A percentile compares a stretch with the other conserved stretches of the same genome.
These are phyloP conservation scores for Balearica regulorum DNA, from an alignment of 2,797 vertebrate genomes.

Conservation along the genomic window DNA sequence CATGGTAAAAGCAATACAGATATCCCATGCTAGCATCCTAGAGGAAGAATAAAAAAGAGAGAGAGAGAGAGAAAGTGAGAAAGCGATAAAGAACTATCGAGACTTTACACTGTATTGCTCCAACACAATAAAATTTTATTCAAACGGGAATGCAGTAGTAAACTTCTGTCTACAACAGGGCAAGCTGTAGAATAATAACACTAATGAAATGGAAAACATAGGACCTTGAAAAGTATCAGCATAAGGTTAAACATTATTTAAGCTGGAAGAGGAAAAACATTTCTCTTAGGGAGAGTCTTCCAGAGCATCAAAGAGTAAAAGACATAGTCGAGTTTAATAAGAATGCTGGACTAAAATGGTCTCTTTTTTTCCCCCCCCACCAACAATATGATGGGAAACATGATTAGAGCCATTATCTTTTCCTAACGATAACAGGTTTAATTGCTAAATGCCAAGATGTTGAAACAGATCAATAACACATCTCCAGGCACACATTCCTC, in stretches of 20 bases:
- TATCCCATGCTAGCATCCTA: neutral
- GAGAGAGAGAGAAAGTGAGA: too few relatives aligned
- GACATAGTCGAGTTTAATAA: neutral
- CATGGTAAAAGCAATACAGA: neutral
- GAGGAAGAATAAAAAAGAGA: neutral
- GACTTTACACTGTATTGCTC: neutral
- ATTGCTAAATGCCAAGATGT: neutral
- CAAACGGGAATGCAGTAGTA: neutral
- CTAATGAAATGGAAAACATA: neutral
- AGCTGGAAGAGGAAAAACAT: neutral
- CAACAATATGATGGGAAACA: neutral
- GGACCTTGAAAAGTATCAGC: neutral
- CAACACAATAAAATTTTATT: neutral
- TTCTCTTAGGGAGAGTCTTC: neutral
- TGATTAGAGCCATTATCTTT: neutral
- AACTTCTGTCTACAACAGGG: neutral
- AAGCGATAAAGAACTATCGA: neutral
- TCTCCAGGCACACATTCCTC: neutral
- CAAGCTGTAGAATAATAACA: neutral
- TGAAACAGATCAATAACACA: neutral
- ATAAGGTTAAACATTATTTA: neutral
- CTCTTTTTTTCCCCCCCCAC: neutral
- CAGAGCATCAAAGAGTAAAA: neutral
- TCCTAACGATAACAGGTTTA: neutral
- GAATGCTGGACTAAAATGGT: neutral